Conservation (phyloP, 2,888 invertebrate species). For the Lithodes maja region DNA sequence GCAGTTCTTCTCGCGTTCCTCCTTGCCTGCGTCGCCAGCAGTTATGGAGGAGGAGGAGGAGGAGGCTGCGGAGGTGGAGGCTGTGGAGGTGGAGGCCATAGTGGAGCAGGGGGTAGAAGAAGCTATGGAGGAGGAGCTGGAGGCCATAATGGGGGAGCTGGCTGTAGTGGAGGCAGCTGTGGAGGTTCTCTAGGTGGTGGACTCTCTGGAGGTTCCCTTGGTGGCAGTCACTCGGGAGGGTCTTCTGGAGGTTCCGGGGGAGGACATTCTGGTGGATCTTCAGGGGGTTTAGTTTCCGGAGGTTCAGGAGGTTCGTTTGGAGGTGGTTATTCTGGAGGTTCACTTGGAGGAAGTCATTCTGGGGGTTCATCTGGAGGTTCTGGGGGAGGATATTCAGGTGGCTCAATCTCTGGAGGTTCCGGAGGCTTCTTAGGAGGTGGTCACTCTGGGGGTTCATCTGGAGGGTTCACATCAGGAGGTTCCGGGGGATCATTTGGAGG, state of each 20-base stretch:
- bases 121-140: background rate
- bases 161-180: background rate
- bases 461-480: background rate
- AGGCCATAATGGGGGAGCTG: background rate
- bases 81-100: background rate
- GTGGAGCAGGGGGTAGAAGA: background rate
- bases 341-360: background rate
- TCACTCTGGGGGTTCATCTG: background rate
- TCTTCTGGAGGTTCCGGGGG: constrained; percentile 4
- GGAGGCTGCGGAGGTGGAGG: background rate
- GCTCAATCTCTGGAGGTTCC: constrained; percentile 3
- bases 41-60: background rate
- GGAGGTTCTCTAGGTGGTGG: constrained; percentile 1
- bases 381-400: background rate
- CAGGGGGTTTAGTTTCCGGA: background rate
- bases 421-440: background rate
- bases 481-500: background rate
- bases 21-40: background rate
- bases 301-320: background rate
- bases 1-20: background rate
- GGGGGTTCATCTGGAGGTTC: background rate
- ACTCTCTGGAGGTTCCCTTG: background rate
- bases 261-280: background rate
- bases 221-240: background rate
- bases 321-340: background rate